Conservation (phyloP, 2,888 invertebrate genomes). For the Melolontha melolontha region DNA sequence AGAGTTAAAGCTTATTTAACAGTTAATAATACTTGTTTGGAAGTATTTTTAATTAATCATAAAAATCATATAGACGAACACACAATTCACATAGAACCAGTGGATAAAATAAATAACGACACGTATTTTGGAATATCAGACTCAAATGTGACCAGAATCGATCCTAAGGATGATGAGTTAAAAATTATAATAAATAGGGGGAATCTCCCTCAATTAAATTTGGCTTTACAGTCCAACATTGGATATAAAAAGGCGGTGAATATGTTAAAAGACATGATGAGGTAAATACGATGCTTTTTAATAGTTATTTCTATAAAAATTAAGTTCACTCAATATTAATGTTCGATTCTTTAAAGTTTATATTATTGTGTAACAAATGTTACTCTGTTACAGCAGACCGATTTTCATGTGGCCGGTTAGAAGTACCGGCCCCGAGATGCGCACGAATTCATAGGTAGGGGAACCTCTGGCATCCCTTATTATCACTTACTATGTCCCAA, state of each 20-base stretch:
- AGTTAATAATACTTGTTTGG: constrained; percentile 19
- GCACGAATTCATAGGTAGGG: no score
- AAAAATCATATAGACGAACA: constrained; percentile 13
- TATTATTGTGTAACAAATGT: no score
- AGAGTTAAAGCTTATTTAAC: constrained; percentile 15
- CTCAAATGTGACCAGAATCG: constrained; percentile 6
- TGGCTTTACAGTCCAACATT: constrained; percentile 3
- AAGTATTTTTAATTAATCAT: constrained; percentile 13
- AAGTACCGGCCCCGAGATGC: no score
- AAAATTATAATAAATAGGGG: constrained; percentile 16
- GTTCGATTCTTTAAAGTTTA: no score
- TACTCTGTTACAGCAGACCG: no score
- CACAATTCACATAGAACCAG: constrained; percentile 7
- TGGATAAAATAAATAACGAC: constrained; percentile 16
- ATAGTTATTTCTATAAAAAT: no score
- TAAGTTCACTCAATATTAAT: constrained; percentile 14
- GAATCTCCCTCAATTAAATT: constrained; percentile 15
- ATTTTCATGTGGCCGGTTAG: no score
- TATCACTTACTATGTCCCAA: no score
- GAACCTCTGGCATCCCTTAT: no score
- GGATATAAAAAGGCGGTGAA: constrained; percentile 12
- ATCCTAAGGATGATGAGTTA: background rate
- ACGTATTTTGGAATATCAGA: constrained; percentile 12
- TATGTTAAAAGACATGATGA: no score
- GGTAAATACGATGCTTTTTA: no score